A percentile compares a stretch with the other conserved stretches of the same genome.
phyloP scores from a whole-genome alignment of 2,797 vertebrate genomes.

The Scomberomorus guttatus region DNA sequence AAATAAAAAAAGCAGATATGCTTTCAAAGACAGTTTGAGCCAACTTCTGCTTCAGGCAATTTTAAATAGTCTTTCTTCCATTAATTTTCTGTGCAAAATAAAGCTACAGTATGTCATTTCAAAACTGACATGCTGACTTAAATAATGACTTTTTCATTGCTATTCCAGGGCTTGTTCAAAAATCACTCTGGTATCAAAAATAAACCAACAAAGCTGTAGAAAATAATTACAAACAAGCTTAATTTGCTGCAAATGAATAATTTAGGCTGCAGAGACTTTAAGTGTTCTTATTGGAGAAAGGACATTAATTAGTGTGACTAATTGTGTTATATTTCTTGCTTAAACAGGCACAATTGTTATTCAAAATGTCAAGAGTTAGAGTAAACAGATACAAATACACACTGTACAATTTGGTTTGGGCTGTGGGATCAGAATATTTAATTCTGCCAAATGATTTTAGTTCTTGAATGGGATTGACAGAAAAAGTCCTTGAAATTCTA shows the following conservation, averaged over 20 bases:
- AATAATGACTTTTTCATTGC: slow-evolving; percentile 28
- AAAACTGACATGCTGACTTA: slow-evolving; percentile 17
- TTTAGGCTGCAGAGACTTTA: slow-evolving; percentile 17
- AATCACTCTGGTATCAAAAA: slow-evolving; percentile 13
- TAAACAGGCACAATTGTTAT: slow-evolving; percentile 21
- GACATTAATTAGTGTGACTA: slow-evolving; percentile 34
- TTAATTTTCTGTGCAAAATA: slow-evolving; percentile 4
- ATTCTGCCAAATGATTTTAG: slow-evolving; percentile 31
- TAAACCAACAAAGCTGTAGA: not conserved
- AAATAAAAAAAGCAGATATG: slow-evolving; percentile 16
- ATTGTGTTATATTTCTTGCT: slow-evolving; percentile 25
- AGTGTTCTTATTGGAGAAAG: slow-evolving; percentile 16
- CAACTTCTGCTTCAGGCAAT: not conserved
- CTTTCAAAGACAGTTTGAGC: not conserved
- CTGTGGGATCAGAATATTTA: slow-evolving; percentile 25
- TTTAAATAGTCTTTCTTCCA: not conserved
- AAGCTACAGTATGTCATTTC: slow-evolving; percentile 11
- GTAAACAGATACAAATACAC: slow-evolving; percentile 26
- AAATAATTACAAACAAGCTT: not conserved
- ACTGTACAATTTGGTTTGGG: not conserved
- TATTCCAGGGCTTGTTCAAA: not conserved
- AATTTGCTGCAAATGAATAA: slow-evolving; percentile 21
- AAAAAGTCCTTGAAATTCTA: slow-evolving; percentile 64
- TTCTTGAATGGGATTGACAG: slow-evolving; percentile 26
- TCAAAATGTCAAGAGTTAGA: slow-evolving; percentile 41